Evolutionary conservation across 2,888 invertebrate species (phyloP), one percentile per base, ranked within the genome.

Genomic region (Leucoptera coffeella): DNA sequence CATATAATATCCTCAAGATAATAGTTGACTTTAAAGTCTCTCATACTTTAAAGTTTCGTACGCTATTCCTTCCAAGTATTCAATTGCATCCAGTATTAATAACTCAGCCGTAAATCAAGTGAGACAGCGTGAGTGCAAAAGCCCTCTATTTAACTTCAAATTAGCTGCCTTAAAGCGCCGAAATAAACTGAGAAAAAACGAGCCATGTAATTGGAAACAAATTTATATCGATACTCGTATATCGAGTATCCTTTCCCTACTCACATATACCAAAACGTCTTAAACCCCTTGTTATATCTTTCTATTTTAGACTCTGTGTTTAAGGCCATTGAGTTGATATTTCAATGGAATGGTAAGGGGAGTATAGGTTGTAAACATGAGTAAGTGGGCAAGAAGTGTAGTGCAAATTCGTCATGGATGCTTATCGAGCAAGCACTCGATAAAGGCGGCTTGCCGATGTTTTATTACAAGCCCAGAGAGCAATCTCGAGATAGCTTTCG

Each of bases 361-460:
- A 10, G n/a, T n/a, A n/a, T n/a, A n/a, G n/a, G n/a, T n/a, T n/a
- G n/a, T n/a, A n/a, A n/a, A n/a, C n/a, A n/a, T n/a, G n/a, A n/a
- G n/a, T n/a, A n/a, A n/a, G 37, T 38, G 44, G 40, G 42, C 45
- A 47, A 45, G 45, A 32, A 37, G 52, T 56, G 53, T 58, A 61
- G 53, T 58, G 64, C 56, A 47, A 64, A 67, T 67, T 65, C 64
- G 67, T 67, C 65, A 64, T 64, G 65, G 64, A 54, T 61, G 59
- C 56, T 67, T 69, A 67, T 67, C 67, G 61, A 50, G 48, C 42
- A 54, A 49, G 54, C 60, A 55, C 45, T 48, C 59, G 64, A 64
- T 67, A 64, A 61, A 64, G n/a, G n/a, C n/a, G 51, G 53, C 57
- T 39, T n/a, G n/a, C n/a, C n/a, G n/a, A n/a, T n/a, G n/a, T 60